Percentiles rank a stretch among this genome's conserved stretches.
These are phyloP conservation scores for Cataglyphis albicans DNA, from an alignment of 2,888 invertebrate genomes.

Conservation along the genomic window DNA sequence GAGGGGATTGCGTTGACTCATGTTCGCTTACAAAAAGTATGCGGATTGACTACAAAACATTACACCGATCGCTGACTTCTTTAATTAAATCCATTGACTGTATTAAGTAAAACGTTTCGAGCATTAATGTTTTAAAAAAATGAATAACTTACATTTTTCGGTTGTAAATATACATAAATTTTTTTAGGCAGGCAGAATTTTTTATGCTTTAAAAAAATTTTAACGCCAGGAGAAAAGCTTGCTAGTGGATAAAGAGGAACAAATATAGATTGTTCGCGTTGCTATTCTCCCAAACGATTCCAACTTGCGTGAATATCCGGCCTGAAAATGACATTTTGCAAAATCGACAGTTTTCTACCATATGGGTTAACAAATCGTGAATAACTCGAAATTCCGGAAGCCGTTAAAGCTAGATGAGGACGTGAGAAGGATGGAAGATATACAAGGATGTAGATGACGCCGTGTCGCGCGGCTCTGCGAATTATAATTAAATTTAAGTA, in stretches of 20 bases:
- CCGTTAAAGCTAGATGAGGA: slow-evolving; percentile 57
- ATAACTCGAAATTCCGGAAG: slow-evolving; percentile 49
- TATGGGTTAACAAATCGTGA: slow-evolving; percentile 46
- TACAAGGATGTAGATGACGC: slow-evolving; percentile 76
- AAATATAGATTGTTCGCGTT: slow-evolving; percentile 28
- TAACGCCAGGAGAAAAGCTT: not conserved
- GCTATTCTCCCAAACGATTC: slow-evolving; percentile 24
- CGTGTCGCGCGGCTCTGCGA: slow-evolving; percentile 74
- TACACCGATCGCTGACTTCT: slow-evolving; percentile 47
- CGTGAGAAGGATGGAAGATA: slow-evolving; percentile 37
- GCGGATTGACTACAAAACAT: slow-evolving; percentile 53
- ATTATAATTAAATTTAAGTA: slow-evolving; percentile 84
- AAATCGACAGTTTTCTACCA: slow-evolving; percentile 49
- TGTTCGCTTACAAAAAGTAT: slow-evolving; percentile 52
- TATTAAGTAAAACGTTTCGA: slow-evolving; percentile 2
- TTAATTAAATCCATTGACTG: slow-evolving; percentile 39
- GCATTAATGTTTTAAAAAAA: not conserved
- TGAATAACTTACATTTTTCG: not conserved
- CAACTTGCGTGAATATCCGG: slow-evolving; percentile 17
- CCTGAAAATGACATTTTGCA: slow-evolving; percentile 45
- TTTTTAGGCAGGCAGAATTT: not conserved
- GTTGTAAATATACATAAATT: not conserved
- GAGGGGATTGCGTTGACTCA: slow-evolving; percentile 52
- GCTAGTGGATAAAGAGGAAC: not conserved
- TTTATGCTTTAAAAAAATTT: not conserved